Evolutionary conservation across 53 echinoderm and acorn worm genomes (phyloP), one percentile per base, ranked within the genome.

Genomic region (Patiria pectinifera): DNA sequence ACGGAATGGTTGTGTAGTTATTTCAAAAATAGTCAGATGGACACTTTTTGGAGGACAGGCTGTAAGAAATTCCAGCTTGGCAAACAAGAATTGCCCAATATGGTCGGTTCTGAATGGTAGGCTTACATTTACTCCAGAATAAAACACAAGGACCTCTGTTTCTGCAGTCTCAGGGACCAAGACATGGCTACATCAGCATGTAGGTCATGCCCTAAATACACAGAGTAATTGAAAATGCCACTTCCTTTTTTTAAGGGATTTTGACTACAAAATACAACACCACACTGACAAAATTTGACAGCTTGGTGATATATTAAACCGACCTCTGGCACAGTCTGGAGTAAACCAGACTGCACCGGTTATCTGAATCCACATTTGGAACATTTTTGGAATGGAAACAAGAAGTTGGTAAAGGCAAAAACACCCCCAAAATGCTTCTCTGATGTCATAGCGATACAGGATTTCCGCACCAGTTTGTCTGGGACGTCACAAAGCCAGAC

Each of bases 401-500:
- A 24, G 24, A 74, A 18, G 0, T 78, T 78, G 44, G 5, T 82
- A 16, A 3, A 14, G 9, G 2, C 77, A 82, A 82, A 80, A 11
- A 80, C 6, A 80, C 22, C 82, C 58, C 2, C 59, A 48, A 82
- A 53, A 3, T 14, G 59, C 11, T 82, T 21, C 59, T 46, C 45
- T 82, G 21, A 18, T 46, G 59, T 82, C 59, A 82, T 21, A 22
- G 53, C 21, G 16, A 12, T 79, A 11, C 80, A 15, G 80, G 25
- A 79, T 79, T 79, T 79, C 74, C 24, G 24, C 19, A 74, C 8
- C 10, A 3, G 19, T n/a, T 74, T 45, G 80, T 47, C 47, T 58
- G 21, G 11, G 6, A 59, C 82, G 82, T 82, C 82, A 82, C 59
- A 53, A 78, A 82, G 59, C 82, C 82, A 82, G 82, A 82, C 82